These are phyloP conservation scores for Pandemis cinnamomeana DNA, from an alignment of 2,888 invertebrate genomes.

Conservation along the genomic window DNA sequence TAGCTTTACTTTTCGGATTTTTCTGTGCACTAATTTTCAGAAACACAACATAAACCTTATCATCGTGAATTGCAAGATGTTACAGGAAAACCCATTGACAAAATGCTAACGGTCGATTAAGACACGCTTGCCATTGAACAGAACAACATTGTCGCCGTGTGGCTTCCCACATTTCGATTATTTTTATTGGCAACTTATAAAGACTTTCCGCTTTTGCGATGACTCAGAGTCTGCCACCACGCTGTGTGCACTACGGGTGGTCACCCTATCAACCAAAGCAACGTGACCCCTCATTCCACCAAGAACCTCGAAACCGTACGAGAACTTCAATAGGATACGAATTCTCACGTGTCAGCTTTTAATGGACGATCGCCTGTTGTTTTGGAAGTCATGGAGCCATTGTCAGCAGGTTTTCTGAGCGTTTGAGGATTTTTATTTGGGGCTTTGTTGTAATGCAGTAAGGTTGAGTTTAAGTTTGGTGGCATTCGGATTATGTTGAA, in stretches of 20 bases:
- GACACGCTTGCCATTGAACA: constrained; percentile 13
- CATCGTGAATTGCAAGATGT: too few species aligned
- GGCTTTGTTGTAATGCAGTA: neutral
- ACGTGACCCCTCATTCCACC: neutral
- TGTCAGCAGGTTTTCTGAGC: constrained; percentile 17
- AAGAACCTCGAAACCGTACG: neutral
- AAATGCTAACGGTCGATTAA: neutral
- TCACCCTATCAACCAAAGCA: constrained; percentile 44
- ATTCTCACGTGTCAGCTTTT: constrained; percentile 6
- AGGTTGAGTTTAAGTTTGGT: neutral
- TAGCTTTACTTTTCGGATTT: too few species aligned
- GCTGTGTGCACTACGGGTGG: constrained; percentile 73
- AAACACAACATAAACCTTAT: too few species aligned
- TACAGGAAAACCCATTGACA: neutral
- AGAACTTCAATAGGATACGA: neutral
- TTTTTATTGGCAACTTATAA: constrained; percentile 57
- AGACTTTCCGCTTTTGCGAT: constrained; percentile 59
- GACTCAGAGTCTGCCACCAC: constrained; percentile 63
- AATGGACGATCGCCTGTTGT: constrained; percentile 22
- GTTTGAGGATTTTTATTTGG: neutral
- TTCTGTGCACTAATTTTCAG: too few species aligned
- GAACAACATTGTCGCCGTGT: constrained; percentile 8
- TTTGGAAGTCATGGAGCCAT: constrained; percentile 26
- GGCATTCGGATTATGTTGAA: constrained; percentile 4
- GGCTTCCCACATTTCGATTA: constrained; percentile 56